Evolutionary conservation across 2,113 vertebrate species (phyloP), one percentile per base, ranked within the genome.

Genomic region (Triplophysa rosa): DNA sequence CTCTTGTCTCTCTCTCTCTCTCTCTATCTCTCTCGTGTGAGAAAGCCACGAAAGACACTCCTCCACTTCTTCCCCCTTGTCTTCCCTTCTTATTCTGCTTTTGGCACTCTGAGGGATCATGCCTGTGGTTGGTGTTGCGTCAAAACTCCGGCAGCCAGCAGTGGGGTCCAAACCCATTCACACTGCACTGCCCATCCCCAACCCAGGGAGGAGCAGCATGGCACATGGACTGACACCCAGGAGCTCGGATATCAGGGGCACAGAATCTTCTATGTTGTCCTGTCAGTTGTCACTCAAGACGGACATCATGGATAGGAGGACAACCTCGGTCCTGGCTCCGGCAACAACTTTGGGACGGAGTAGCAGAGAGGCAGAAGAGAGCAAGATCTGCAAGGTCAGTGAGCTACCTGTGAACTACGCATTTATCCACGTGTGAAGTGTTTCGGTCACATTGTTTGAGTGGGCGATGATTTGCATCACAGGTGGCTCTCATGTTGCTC

Each of bases 121-220:
- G 97, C 96, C 97, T 89, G 96, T 97, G 56, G 94, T 99, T 88
- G 96, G 96, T 75, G 95, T 98, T 87, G 95, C 96, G 87, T 98
- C 97, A 87, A 96, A 98, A 89, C 92, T 95, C 82, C 94, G 95
- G 73, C 96, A 94, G 90, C 95, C 96, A 78, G 87, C 93, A 0
- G 92, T 92, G 89, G 94, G 93, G 91, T 91, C 93, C 87, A 95
- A 94, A 93, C 96, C 96, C 84, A 91, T 98, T 88, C 96, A 97
- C 84, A 92, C 94, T 26, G 95, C 96, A 82, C 93, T 95, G 87
- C 96, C 93, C 74, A 96, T 97, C 89, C 93, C 95, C 79, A 95
- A 83, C 82, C 90, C 93, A 77, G 94, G 93, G 89, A 88, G 92
- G 13, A 6, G 90, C 0, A 80, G 90, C 4, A 54, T 84, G 70